Base-by-base conservation (phyloP, 2,797 vertebrate species). In the Momotus momota region DNA sequence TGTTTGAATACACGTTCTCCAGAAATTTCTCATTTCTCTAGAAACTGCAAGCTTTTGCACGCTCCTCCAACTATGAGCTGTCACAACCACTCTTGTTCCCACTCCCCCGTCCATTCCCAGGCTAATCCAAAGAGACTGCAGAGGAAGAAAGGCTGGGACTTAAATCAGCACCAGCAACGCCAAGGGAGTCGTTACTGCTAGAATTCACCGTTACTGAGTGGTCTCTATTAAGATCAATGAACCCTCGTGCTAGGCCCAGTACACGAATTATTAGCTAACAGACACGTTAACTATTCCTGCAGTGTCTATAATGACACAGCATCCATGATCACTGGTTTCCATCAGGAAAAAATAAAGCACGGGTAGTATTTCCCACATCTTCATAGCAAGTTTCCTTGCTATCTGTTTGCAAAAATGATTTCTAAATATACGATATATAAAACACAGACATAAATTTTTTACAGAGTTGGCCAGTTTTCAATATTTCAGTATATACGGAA, bases 391-490 rank as follows among this genome's bases (percentile, higher is more conserved):
- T 79, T 80, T 81, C 81, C 80, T 90, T 48, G 82, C 77, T 92
- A 94, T 96, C 92, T 94, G 31, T 92, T 93, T 83, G 62, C 43
- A 69, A 90, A 82, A 94, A 93, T 33, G 5, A 48, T 86, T 90
- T 92, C 61, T 4, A 73, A 86, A 94, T 95, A 94, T 88, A 81
- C 19, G 8, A 66, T 75, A 83, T 70, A 96, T 82, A 92, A 77
- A 95, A 94, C 72, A 67, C 80, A 80, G 96, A 86, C 80, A 64
- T 75, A 86, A 94, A 93, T 97, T 84, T 94, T 83, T 96, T 97
- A 92, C 95, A 94, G 95, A 97, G 97, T 95, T 97, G 96, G 93
- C 93, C 92, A 81, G 65, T 96, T 97, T 95, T 97, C 96, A 71
- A 35, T 58, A 91, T 93, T 96, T 93, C 46, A 64, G 86, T 90